Conservation (phyloP, 2,888 invertebrate genomes). For the Alsophila aescularia region DNA sequence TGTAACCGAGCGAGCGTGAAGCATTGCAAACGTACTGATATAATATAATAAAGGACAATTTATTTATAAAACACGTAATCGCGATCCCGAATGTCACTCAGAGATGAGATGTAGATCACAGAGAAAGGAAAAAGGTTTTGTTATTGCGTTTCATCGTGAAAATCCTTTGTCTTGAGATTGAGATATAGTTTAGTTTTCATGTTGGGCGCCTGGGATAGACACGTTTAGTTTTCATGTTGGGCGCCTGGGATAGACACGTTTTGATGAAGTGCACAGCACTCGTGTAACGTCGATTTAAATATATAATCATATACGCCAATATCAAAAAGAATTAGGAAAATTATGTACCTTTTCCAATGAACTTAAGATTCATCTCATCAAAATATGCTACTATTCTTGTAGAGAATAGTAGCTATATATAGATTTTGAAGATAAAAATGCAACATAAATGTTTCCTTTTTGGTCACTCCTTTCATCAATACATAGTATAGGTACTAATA, state of each 20-base stretch:
- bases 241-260: background rate
- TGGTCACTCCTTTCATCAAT: too few species aligned
- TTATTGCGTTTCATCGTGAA: conserved; percentile 9
- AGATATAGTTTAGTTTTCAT: conserved; percentile 9
- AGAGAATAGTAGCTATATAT: too few species aligned
- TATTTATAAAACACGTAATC: conserved; percentile 20
- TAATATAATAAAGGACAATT: conserved; percentile 9
- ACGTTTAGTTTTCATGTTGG: conserved; percentile 1
- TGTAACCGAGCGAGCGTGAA: background rate
- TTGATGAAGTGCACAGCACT: too few species aligned
- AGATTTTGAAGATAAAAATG: too few species aligned
- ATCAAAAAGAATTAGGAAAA: too few species aligned
- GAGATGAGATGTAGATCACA: conserved; percentile 25
- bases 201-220: background rate
- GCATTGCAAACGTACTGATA: background rate
- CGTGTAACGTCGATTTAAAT: too few species aligned
- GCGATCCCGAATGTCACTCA: conserved; percentile 17
- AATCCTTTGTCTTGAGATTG: conserved; percentile 3
- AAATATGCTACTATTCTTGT: too few species aligned
- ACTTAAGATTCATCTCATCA: too few species aligned
- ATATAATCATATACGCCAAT: too few species aligned
- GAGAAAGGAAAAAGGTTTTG: conserved; percentile 16
- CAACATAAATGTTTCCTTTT: too few species aligned
- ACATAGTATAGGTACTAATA: too few species aligned
- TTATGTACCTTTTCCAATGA: too few species aligned